These are phyloP conservation scores for Oreochromis spilurus DNA, from an alignment of 2,113 vertebrate species.

Conservation along the genomic window DNA sequence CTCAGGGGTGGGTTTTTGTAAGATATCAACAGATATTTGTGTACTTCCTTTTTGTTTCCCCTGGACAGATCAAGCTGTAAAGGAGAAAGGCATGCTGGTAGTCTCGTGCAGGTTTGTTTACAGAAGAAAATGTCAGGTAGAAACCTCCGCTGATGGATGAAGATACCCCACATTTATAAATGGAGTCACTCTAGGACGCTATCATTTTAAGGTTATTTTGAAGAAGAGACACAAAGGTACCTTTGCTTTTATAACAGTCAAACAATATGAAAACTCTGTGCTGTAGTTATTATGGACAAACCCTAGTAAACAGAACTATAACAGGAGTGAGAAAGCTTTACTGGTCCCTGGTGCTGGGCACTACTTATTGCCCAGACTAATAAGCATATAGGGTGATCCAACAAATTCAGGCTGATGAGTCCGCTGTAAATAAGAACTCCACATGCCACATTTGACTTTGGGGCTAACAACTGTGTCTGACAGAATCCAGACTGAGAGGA, in stretches of 20 bases:
- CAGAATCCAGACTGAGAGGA: conserved; percentile 27
- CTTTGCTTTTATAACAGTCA: background rate
- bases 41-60: background rate
- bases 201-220: background rate
- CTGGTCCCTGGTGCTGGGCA: background rate
- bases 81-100: background rate
- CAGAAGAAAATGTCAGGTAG: background rate
- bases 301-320: background rate
- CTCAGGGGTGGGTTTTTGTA: background rate
- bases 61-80: background rate
- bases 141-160: background rate
- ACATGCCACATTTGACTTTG: background rate
- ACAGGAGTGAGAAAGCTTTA: background rate
- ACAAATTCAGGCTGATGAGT: conserved; percentile 7
- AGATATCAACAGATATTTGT: background rate
- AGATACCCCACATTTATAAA: background rate
- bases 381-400: conserved; percentile 29
- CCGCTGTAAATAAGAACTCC: conserved; percentile 27
- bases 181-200: background rate
- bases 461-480: conserved; percentile 24
- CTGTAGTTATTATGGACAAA: background rate
- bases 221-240: background rate
- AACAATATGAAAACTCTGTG: background rate
- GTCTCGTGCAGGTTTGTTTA: background rate
- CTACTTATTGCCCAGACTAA: conserved; percentile 12